Evolutionary conservation across 2,888 invertebrate species (phyloP).

Genomic region (Scaptomyza parva): DNA sequence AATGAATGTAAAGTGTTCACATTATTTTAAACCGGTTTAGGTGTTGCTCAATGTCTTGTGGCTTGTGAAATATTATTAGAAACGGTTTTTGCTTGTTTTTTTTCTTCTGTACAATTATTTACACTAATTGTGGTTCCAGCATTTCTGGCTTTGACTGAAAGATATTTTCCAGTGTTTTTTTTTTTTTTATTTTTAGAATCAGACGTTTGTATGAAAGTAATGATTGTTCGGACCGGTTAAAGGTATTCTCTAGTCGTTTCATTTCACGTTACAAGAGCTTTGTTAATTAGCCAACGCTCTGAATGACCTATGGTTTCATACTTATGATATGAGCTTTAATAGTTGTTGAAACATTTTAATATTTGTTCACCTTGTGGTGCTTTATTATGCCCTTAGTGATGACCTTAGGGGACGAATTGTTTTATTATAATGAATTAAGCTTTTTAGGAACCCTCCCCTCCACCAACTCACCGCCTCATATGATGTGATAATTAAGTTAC

Average conservation of each 20-base stretch:
- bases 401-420: conserved; percentile 42
- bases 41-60: not conserved
- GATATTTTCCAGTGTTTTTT: not conserved
- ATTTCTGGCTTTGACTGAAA: too few species aligned
- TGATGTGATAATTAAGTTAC: conserved; percentile 11
- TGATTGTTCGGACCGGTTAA: not conserved
- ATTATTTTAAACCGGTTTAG: not conserved
- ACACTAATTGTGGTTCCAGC: not conserved
- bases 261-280: not conserved
- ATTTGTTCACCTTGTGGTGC: conserved; percentile 28
- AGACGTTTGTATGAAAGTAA: not conserved
- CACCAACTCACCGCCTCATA: too few species aligned
- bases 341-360: conserved; percentile 14
- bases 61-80: not conserved
- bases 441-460: not conserved
- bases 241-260: not conserved
- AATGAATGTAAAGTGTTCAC: not conserved
- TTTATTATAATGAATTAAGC: conserved; percentile 18
- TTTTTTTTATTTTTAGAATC: too few species aligned
- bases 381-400: conserved; percentile 20
- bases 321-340: not conserved
- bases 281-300: conserved; percentile 12
- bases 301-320: conserved; percentile 14
- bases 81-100: not conserved
- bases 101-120: not conserved